Evolutionary conservation across 2,113 vertebrate species (phyloP).

Genomic region (Peucedramus taeniatus): DNA sequence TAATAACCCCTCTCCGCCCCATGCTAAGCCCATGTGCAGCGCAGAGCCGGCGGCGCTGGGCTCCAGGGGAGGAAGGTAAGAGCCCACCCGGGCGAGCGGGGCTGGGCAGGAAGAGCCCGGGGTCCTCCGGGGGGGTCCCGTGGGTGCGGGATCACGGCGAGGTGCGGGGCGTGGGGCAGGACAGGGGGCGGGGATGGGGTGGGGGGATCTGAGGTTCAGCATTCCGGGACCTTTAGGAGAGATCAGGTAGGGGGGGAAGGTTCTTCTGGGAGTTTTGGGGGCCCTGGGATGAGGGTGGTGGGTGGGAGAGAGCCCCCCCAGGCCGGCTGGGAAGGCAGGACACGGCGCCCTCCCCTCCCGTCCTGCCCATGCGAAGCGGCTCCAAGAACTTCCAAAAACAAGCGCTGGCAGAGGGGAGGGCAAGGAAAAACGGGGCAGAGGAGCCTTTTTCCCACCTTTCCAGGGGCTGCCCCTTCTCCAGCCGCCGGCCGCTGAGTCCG

Average conservation of each 20-base stretch:
- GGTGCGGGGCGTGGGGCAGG: too few relatives aligned
- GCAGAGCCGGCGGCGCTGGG: constrained; percentile 40
- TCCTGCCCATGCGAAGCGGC: neutral
- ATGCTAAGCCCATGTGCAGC: constrained; percentile 61
- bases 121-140: neutral
- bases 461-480: neutral
- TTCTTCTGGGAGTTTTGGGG: neutral
- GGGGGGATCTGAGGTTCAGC: neutral
- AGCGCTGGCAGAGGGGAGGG: neutral
- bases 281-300: neutral
- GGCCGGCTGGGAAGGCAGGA: neutral
- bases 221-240: neutral
- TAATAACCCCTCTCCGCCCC: constrained; percentile 66
- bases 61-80: constrained; percentile 72
- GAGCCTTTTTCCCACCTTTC: neutral
- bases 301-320: neutral
- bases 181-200: neutral
- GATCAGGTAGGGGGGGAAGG: fast-evolving
- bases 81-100: neutral
- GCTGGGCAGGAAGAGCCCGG: neutral
- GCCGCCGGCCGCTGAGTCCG: neutral
- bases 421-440: neutral
- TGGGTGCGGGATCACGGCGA: neutral
- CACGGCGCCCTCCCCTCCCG: neutral
- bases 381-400: constrained; percentile 16